phyloP scores from a whole-genome alignment of 1,140 invertebrate genomes.

The Mya arenaria region DNA sequence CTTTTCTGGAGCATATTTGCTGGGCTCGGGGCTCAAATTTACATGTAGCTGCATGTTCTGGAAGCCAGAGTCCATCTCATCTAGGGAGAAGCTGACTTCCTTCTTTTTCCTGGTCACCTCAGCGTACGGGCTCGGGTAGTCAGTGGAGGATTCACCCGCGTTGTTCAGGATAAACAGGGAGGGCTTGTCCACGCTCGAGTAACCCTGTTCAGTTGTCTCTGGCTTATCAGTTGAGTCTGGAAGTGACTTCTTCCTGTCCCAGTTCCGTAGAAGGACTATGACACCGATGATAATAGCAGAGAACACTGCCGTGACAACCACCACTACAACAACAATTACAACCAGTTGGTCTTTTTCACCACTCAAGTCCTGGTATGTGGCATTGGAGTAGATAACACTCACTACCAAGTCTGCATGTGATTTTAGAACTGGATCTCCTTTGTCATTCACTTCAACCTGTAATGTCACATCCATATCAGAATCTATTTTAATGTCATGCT shows the following conservation, averaged over 20 bases:
- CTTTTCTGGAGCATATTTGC: slow-evolving; percentile 44
- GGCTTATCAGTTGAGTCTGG: neutral
- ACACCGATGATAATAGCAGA: slow-evolving; percentile 39
- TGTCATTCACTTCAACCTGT: slow-evolving; percentile 43
- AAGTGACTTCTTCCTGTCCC: slow-evolving; percentile 28
- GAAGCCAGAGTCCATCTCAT: slow-evolving; percentile 57
- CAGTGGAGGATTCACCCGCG: slow-evolving; percentile 37
- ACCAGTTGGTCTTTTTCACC: slow-evolving; percentile 35
- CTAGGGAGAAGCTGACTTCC: slow-evolving; percentile 66
- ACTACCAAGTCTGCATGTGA: slow-evolving; percentile 26
- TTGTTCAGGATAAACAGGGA: slow-evolving; percentile 40
- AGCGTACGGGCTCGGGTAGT: slow-evolving; percentile 10
- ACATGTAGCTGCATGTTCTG: slow-evolving; percentile 12
- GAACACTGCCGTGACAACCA: slow-evolving; percentile 30
- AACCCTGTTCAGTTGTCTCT: neutral
- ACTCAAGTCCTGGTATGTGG: neutral
- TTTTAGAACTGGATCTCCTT: neutral
- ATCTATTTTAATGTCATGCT: slow-evolving; percentile 21
- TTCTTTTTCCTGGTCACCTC: slow-evolving; percentile 60
- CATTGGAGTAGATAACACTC: slow-evolving; percentile 38
- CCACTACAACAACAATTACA: slow-evolving; percentile 45
- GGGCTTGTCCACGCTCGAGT: neutral
- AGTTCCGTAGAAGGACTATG: slow-evolving; percentile 32
- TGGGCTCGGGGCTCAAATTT: slow-evolving; percentile 7
- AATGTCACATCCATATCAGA: slow-evolving; percentile 32